Evolutionary conservation across 1,140 invertebrate species (phyloP), one percentile per base, ranked within the genome.

Genomic region (Colletes gigas): DNA sequence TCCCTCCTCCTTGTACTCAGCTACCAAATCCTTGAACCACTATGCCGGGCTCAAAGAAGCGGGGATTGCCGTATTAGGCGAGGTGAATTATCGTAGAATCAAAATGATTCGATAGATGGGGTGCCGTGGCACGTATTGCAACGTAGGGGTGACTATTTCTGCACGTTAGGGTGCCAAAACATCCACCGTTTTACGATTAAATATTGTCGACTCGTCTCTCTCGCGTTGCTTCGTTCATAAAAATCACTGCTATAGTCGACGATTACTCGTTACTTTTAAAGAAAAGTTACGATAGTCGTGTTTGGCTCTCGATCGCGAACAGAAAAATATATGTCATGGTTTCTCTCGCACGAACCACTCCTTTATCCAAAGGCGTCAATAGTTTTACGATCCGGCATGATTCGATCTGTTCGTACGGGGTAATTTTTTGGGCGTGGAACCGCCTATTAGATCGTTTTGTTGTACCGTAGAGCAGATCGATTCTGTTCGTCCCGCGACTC

Each of bases 61-160:
- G 19, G 81, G 65, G 85, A 86, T 87, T 82, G 83, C 54, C 84
- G 87, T 89, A 91, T 92, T 91, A 92, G 88, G 50, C 70, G 17
- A 89, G 91, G 84, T 89, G 91, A 93, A 92, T 93, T 93, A 92
- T 92, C 92, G 86, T 79, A 89, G 91, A 93, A 93, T 92, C 91
- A 92, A 92, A 93, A 93, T 93, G 92, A 93, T 92, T 93, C 92
- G 91, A 92, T 90, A 87, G 88, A 87, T 88, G 78, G 90, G 91
- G 88, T 85, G 89, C 83, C 86, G 88, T 85, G 89, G 82, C 86
- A 87, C 83, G 83, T 87, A 85, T 86, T 89, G 87, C 83, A 88
- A 84, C 88, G n/a, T n/a, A 88, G 88, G 86, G 90, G 82, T 85
- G 86, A 86, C 82, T 62, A 71, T 86, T 79, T 78, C 80, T 76